These are phyloP conservation scores for Nerophis lumbriciformis DNA, from an alignment of 2,113 vertebrate genomes.

Conservation along the genomic window DNA sequence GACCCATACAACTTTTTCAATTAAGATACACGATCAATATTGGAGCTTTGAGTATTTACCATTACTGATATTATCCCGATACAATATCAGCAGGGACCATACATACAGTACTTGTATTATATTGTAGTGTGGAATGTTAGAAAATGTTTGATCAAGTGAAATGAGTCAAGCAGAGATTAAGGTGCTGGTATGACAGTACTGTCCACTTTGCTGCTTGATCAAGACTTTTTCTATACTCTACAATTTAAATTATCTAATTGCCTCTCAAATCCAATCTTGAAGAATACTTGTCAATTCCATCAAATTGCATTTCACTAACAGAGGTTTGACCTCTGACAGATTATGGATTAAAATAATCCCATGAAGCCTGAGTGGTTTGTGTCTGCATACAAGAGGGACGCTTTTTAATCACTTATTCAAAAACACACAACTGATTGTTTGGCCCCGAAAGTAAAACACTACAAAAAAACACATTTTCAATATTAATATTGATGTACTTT, in stretches of 20 bases:
- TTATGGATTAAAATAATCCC: slow-evolving; percentile 71
- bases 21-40: too few relatives aligned
- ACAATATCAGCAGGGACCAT: too few relatives aligned
- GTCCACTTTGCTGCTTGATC: too few relatives aligned
- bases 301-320: slow-evolving; percentile 46
- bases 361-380: slow-evolving; percentile 11
- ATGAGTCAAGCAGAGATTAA: too few relatives aligned
- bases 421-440: slow-evolving; percentile 11
- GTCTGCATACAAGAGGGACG: slow-evolving; percentile 15
- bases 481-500: slow-evolving; percentile 32
- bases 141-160: too few relatives aligned
- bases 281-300: slow-evolving; percentile 47
- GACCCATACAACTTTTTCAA: too few relatives aligned
- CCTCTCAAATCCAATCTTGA: slow-evolving; percentile 37
- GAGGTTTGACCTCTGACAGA: slow-evolving; percentile 41
- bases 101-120: too few relatives aligned
- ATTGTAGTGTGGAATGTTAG: too few relatives aligned
- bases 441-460: slow-evolving; percentile 28
- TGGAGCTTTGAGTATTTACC: too few relatives aligned
- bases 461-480: slow-evolving; percentile 32
- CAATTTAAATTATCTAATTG: slow-evolving; percentile 57
- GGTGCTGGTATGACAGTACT: too few relatives aligned
- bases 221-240: too few relatives aligned
- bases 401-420: slow-evolving; percentile 40
- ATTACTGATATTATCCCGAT: too few relatives aligned